Conservation (phyloP, 2,797 vertebrate genomes). For the Chlorospingus flavigularis region DNA sequence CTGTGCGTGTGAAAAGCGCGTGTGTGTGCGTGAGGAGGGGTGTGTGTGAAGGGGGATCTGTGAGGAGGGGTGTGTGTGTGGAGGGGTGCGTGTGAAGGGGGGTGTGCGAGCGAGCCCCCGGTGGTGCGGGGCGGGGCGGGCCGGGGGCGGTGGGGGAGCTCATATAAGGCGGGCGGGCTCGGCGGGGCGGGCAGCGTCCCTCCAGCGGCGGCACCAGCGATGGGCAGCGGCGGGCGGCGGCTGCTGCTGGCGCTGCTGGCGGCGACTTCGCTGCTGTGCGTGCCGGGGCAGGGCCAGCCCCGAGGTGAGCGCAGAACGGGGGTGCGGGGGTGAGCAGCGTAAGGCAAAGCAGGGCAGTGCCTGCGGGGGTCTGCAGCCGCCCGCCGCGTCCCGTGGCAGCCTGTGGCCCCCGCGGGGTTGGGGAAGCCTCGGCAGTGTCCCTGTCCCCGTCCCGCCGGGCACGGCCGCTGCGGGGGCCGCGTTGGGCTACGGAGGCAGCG, state of each 20-base stretch:
- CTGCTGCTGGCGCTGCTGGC: not conserved
- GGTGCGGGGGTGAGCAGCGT: not conserved
- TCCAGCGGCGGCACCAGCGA: not conserved
- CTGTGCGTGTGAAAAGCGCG: too few relatives aligned
- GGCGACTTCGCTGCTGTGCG: slow-evolving; percentile 48
- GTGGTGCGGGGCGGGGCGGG: not conserved
- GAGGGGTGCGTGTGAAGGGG: not conserved
- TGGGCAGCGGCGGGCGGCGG: not conserved
- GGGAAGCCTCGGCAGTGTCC: not conserved
- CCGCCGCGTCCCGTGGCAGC: not conserved
- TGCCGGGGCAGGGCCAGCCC: slow-evolving; percentile 70
- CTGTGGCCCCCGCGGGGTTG: not conserved
- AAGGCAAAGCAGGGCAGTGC: not conserved
- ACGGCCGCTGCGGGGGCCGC: not conserved
- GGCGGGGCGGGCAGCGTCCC: not conserved
- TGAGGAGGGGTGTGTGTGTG: not conserved
- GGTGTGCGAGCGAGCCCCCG: not conserved
- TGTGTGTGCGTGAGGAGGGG: too few relatives aligned
- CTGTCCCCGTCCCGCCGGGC: not conserved
- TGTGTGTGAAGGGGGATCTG: too few relatives aligned
- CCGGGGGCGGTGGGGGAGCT: not conserved
- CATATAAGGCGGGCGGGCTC: not conserved
- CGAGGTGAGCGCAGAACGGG: slow-evolving; percentile 75
- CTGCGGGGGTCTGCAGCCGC: not conserved
- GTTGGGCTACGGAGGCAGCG: not conserved